Evolutionary conservation across 2,888 invertebrate genomes (phyloP), one percentile per base, ranked within the genome.

Genomic region (Limenitis camilla): DNA sequence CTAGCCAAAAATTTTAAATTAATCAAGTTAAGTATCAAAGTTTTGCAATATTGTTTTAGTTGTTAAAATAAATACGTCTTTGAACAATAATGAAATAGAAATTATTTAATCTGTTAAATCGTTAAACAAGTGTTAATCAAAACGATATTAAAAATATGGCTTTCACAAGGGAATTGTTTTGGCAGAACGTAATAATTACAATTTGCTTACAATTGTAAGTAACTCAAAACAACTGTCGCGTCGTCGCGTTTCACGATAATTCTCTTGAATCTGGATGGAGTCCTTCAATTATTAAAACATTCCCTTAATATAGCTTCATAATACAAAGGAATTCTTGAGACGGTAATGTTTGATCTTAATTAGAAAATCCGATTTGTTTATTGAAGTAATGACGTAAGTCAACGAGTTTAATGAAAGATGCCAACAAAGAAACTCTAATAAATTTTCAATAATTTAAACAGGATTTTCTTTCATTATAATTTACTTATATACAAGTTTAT

Each of bases 231-330:
- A 65, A 64, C 65, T 66, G 69, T 66, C 66, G 64, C 66, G 69
- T 66, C 66, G 64, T 63, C 63, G 53, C 59, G 56, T 62, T 71
- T 63, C 63, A 65, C 65, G 62, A 61, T 63, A 60, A 63, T 61
- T 59, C 59, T 52, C 53, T 57, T 54, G 49, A 60, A 57, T 61
- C 59, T 64, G 62, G 59, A 64, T 66, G 62, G 58, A 61, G 64
- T 60, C 70, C 65, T 70, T 72, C 68, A 69, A 69, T 75, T 71
- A 74, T 72, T 69, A 69, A 70, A 76, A 76, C 72, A 71, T 71
- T 71, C 66, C 66, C 65, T 70, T 67, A 72, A 70, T 72, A 71
- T 57, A 63, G 66, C 66, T 65, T 66, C 66, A 66, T 63, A 63
- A 58, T 63, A 63, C 61, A 59, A 64, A 66, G 65, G 63, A 69